phyloP scores from a whole-genome alignment of 2,113 vertebrate species.

The Columbina picui region DNA sequence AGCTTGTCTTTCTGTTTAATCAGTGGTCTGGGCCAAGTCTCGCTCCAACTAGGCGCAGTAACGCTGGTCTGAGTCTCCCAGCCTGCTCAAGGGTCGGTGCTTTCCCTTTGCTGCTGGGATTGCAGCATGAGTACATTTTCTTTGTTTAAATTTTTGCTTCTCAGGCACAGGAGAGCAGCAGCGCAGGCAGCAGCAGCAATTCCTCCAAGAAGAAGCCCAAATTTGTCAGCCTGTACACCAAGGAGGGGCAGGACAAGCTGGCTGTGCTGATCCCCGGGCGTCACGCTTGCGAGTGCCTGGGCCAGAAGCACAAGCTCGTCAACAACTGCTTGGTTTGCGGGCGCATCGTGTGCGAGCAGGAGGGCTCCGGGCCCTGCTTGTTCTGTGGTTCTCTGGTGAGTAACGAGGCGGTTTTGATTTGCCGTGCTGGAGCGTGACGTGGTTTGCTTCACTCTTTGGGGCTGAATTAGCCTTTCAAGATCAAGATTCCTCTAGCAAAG shows the following conservation, averaged over 20 bases:
- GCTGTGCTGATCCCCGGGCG: constrained; percentile 89
- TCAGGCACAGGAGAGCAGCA: constrained; percentile 85
- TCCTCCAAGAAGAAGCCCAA: constrained; percentile 90
- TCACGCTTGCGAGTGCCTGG: constrained; percentile 90
- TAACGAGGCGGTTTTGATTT: rapidly evolving
- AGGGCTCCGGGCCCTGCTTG: constrained; percentile 93
- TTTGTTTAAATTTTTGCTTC: neutral
- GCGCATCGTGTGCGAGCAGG: constrained; percentile 94
- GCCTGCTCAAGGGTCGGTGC: neutral
- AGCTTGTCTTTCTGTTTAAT: neutral
- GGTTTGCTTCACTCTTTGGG: neutral
- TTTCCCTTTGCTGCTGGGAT: neutral
- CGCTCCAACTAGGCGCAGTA: neutral
- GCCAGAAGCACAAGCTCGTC: constrained; percentile 94
- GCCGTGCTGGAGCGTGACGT: rapidly evolving
- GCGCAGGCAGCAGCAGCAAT: neutral
- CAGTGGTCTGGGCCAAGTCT: neutral
- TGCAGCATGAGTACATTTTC: neutral
- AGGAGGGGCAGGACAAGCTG: constrained; percentile 92
- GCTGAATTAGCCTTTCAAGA: neutral
- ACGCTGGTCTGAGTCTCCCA: neutral
- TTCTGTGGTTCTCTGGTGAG: constrained; percentile 92
- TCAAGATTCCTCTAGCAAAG: neutral
- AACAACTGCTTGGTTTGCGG: constrained; percentile 96
- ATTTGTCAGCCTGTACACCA: constrained; percentile 89